phyloP scores from a whole-genome alignment of 2,113 vertebrate genomes.

The Coptodon bakossiorum region DNA sequence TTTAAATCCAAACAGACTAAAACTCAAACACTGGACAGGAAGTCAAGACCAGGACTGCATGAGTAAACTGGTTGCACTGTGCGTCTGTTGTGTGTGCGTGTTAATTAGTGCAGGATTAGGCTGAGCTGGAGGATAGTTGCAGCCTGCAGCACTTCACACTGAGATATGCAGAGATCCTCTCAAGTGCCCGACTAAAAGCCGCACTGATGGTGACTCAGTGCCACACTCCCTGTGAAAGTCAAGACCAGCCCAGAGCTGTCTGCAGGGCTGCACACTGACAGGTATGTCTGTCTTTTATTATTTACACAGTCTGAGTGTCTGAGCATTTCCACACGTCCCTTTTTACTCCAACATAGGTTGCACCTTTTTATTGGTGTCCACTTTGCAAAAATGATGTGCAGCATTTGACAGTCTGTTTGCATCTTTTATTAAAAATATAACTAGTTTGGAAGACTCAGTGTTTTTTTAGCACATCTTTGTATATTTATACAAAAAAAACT shows the following conservation, averaged over 20 bases:
- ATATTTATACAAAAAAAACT: not conserved
- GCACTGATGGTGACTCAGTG: not conserved
- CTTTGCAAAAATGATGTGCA: not conserved
- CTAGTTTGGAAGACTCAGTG: not conserved
- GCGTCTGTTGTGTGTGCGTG: not conserved
- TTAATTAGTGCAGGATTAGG: slow-evolving; percentile 29
- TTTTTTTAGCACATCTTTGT: not conserved
- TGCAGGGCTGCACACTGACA: not conserved
- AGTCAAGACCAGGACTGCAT: not conserved
- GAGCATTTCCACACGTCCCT: not conserved
- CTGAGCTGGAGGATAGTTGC: slow-evolving; percentile 19
- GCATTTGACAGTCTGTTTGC: not conserved
- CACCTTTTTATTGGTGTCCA: not conserved
- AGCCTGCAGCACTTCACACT: slow-evolving; percentile 36
- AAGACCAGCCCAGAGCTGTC: not conserved
- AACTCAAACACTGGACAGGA: not conserved
- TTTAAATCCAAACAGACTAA: not conserved
- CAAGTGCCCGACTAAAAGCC: not conserved
- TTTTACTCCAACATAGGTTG: not conserved
- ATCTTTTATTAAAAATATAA: not conserved
- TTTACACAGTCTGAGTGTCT: not conserved
- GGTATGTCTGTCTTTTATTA: not conserved
- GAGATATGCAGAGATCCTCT: not conserved
- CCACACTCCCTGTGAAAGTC: not conserved
- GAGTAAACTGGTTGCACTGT: not conserved